These are phyloP conservation scores for Vesta saturnalis DNA, from an alignment of 2,888 invertebrate species.

Conservation along the genomic window DNA sequence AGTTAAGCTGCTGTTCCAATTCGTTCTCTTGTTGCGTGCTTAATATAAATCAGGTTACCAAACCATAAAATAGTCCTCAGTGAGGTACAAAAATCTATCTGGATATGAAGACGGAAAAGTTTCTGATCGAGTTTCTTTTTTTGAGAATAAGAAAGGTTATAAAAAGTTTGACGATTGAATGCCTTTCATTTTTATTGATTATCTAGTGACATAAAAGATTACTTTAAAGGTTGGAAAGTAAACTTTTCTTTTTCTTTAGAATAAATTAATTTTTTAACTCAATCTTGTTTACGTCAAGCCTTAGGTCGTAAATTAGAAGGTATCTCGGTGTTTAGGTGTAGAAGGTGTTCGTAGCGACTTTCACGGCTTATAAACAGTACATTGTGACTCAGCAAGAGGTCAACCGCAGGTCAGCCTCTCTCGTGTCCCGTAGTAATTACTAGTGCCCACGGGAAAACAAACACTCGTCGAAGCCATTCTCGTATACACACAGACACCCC, in stretches of 20 bases:
- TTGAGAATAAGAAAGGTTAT: conserved; percentile 37
- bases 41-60: conserved; percentile 30
- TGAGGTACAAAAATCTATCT: conserved; percentile 30
- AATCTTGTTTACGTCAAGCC: conserved; percentile 15
- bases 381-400: conserved; percentile 34
- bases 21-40: conserved; percentile 25
- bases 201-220: conserved; percentile 32
- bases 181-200: conserved; percentile 38
- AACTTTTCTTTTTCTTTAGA: conserved; percentile 20
- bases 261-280: conserved; percentile 28
- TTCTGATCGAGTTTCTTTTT: conserved; percentile 36
- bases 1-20: conserved; percentile 18
- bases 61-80: conserved; percentile 30
- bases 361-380: conserved; percentile 22
- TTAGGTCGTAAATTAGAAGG: conserved; percentile 14
- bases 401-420: conserved; percentile 40
- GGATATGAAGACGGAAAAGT: conserved; percentile 36
- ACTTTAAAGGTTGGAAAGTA: conserved; percentile 19
- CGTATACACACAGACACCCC: conserved; percentile 20
- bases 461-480: conserved; percentile 26
- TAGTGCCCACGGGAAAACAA: conserved; percentile 37
- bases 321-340: conserved; percentile 24
- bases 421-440: conserved; percentile 37
- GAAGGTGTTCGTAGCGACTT: conserved; percentile 30
- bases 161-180: conserved; percentile 40